Evolutionary conservation across 2,797 vertebrate species (phyloP).

Genomic region (Notamacropus eugenii): DNA sequence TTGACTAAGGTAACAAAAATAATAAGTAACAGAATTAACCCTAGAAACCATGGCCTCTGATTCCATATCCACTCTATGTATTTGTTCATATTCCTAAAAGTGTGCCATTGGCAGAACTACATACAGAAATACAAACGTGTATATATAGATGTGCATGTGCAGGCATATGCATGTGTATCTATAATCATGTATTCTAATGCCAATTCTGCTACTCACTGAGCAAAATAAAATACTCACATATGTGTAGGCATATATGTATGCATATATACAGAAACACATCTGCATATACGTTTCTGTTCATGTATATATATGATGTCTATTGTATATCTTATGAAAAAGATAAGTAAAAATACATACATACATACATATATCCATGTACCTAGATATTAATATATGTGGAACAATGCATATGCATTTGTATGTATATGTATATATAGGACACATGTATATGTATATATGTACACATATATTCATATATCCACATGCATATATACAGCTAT

Average conservation of each 20-base stretch:
- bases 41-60: background rate
- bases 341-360: background rate
- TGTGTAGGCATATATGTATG: background rate
- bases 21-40: background rate
- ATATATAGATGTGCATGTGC: background rate
- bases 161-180: background rate
- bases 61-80: background rate
- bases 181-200: background rate
- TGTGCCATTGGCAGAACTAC: background rate
- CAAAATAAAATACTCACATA: background rate
- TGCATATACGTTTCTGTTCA: background rate
- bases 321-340: background rate
- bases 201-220: background rate
- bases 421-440: too few relatives aligned
- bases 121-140: background rate
- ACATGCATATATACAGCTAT: background rate
- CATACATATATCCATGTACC: too few relatives aligned
- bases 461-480: background rate
- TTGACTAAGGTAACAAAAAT: background rate
- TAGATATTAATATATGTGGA: too few relatives aligned
- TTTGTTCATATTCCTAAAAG: background rate
- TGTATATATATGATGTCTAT: background rate
- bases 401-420: too few relatives aligned
- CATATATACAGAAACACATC: too few relatives aligned
- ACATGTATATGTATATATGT: background rate